phyloP scores from a whole-genome alignment of 1,140 invertebrate species.

The Maniola jurtina region DNA sequence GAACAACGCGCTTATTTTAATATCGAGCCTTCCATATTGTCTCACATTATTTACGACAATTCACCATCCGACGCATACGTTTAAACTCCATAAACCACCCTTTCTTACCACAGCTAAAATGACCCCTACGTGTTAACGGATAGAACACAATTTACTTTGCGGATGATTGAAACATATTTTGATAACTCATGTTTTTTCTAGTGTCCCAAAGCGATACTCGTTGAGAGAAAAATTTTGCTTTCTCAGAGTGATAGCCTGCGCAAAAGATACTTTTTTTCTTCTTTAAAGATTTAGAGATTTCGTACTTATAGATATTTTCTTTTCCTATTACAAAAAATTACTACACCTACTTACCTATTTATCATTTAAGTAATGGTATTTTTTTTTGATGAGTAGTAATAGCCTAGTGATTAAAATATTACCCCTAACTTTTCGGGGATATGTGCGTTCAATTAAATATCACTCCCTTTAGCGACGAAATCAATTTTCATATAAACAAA shows the following conservation, averaged over 20 bases:
- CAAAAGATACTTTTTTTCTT: not conserved
- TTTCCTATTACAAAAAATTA: no score
- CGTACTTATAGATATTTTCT: no score
- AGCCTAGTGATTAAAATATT: no score
- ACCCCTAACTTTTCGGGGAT: no score
- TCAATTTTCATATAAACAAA: no score
- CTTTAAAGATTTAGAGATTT: no score
- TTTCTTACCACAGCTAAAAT: not conserved
- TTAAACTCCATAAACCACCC: not conserved
- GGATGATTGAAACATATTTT: not conserved
- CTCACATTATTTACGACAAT: conserved; percentile 2
- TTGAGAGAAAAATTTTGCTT: not conserved
- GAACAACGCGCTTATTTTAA: conserved; percentile 2
- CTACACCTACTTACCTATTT: no score
- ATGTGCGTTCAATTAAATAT: no score
- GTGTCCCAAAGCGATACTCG: conserved; percentile 10
- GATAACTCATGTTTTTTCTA: conserved; percentile 4
- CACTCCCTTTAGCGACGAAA: no score
- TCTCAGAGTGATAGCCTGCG: not conserved
- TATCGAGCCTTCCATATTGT: conserved; percentile 1
- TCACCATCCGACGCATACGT: not conserved
- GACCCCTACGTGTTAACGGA: not conserved
- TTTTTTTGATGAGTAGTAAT: no score
- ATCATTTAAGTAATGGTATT: no score
- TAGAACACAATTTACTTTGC: not conserved